These are phyloP conservation scores for Panagrolaimus sp. DNA, from an alignment of 1,140 invertebrate species.

Conservation along the genomic window DNA sequence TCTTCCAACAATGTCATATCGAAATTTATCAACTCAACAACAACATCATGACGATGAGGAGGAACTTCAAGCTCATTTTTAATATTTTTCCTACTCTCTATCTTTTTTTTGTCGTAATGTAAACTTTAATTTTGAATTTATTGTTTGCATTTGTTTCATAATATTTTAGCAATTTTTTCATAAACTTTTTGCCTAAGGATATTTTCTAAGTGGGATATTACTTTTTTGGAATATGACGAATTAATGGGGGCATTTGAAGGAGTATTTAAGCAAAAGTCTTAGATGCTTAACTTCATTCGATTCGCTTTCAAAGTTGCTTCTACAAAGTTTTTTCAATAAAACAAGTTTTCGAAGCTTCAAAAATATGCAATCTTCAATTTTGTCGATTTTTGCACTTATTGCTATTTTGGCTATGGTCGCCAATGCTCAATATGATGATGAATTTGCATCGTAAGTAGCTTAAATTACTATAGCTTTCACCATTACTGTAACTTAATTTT, in stretches of 20 bases:
- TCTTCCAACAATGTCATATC: slow-evolving; percentile 16
- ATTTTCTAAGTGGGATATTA: slow-evolving; percentile 1
- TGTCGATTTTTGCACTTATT: not conserved
- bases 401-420: not conserved
- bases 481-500: not conserved
- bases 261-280: slow-evolving; percentile 9
- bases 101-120: too few species aligned
- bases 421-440: slow-evolving; percentile 18
- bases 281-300: too few species aligned
- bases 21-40: slow-evolving; percentile 10
- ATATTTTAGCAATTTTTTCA: not conserved
- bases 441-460: not conserved
- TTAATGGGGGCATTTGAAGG: not conserved
- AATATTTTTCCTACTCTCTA: not conserved
- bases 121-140: too few species aligned
- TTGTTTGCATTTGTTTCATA: too few species aligned
- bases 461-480: not conserved
- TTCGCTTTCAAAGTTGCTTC: too few species aligned
- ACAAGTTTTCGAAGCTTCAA: not conserved
- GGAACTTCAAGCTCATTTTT: slow-evolving; percentile 17
- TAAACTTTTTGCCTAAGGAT: not conserved
- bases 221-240: slow-evolving; percentile 8
- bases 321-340: too few species aligned
- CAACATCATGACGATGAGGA: slow-evolving; percentile 11
- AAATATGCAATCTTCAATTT: slow-evolving; percentile 13